phyloP scores from a whole-genome alignment of 2,113 vertebrate species.

The Passer montanus region DNA sequence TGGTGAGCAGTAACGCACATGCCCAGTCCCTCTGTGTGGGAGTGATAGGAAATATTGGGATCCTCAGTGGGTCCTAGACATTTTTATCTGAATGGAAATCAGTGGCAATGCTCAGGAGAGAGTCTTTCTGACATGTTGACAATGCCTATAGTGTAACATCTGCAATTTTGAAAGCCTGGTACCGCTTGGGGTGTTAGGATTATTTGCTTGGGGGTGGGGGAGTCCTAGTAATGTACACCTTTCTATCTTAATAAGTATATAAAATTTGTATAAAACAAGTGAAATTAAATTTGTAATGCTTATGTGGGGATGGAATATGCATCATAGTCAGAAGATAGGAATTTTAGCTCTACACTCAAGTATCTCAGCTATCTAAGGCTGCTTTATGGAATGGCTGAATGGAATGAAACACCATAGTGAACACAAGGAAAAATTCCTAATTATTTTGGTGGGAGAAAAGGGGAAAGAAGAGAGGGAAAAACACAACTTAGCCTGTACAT shows the following conservation, averaged over 20 bases:
- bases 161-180: not conserved
- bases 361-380: not conserved
- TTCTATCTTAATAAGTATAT: not conserved
- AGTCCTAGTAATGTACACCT: not conserved
- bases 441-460: not conserved
- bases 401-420: not conserved
- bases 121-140: not conserved
- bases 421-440: not conserved
- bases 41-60: not conserved
- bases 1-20: not conserved
- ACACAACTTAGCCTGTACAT: not conserved
- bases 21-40: not conserved
- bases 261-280: not conserved
- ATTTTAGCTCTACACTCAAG: not conserved
- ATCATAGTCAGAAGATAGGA: not conserved
- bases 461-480: not conserved
- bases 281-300: not conserved
- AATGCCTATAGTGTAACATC: rapidly evolving
- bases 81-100: not conserved
- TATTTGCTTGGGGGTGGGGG: rapidly evolving
- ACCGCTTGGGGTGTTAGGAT: not conserved
- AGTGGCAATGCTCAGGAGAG: not conserved
- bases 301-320: not conserved
- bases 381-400: not conserved
- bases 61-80: not conserved